Conservation (phyloP, 2,113 vertebrate species). For the Silurus glanis region DNA sequence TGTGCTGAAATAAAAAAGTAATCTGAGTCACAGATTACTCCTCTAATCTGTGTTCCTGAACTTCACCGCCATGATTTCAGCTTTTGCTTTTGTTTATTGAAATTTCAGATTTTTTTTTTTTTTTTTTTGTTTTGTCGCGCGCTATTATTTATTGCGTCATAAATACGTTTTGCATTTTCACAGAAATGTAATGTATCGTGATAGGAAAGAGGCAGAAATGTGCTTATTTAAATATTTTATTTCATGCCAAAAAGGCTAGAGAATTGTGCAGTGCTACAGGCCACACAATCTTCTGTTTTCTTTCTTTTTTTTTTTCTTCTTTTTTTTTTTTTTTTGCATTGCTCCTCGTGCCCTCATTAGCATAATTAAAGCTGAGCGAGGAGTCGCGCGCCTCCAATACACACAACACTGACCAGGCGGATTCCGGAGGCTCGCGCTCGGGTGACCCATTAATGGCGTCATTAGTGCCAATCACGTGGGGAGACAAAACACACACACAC, state of each 20-base stretch:
- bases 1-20: conserved; percentile 33
- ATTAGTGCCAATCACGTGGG: not conserved
- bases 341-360: conserved; percentile 11
- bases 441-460: conserved; percentile 18
- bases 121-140: too few species aligned
- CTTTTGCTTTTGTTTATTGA: too few species aligned
- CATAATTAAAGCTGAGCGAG: conserved; percentile 38
- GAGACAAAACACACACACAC: not conserved
- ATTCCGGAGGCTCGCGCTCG: conserved; percentile 18
- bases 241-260: too few species aligned
- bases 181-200: too few species aligned
- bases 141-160: not conserved
- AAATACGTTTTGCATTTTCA: not conserved
- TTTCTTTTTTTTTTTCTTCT: too few species aligned
- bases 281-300: not conserved
- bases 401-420: conserved; percentile 7
- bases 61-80: conserved; percentile 17
- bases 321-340: not conserved
- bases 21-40: conserved; percentile 52
- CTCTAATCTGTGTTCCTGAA: conserved; percentile 46
- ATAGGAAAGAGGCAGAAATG: too few species aligned
- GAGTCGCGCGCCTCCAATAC: conserved; percentile 30
- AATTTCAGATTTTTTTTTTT: not conserved
- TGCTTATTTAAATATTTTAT: too few species aligned
- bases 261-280: not conserved